phyloP scores from a whole-genome alignment of 1,140 invertebrate genomes.

The Caenorhabditis briggsae region DNA sequence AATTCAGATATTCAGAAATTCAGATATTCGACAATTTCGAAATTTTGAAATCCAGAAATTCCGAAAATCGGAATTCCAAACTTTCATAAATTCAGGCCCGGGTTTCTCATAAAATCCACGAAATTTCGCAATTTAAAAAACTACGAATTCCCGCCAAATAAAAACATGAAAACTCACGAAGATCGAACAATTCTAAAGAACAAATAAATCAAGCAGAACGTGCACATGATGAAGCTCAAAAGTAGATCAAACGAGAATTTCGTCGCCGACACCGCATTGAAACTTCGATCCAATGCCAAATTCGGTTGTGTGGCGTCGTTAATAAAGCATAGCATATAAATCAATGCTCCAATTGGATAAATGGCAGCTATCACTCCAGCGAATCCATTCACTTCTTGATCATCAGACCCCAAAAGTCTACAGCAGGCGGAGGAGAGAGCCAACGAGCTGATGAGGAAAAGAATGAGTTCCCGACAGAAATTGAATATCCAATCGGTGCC shows the following conservation, averaged over 20 bases:
- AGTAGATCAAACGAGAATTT: slow-evolving; percentile 57
- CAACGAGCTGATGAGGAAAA: slow-evolving; percentile 57
- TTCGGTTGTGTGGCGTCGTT: slow-evolving; percentile 53
- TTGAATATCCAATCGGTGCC: slow-evolving; percentile 61
- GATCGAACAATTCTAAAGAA: slow-evolving; percentile 52
- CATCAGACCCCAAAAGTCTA: slow-evolving; percentile 33
- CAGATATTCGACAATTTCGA: too few species aligned
- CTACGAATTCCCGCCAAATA: not conserved
- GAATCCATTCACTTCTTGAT: slow-evolving; percentile 43
- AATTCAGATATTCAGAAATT: too few species aligned
- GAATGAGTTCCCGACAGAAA: slow-evolving; percentile 63
- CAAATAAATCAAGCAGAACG: slow-evolving; percentile 50
- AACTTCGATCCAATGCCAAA: slow-evolving; percentile 40
- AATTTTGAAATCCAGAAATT: too few species aligned
- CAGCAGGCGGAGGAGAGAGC: slow-evolving; percentile 61
- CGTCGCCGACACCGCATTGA: slow-evolving; percentile 47
- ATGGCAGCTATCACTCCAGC: slow-evolving; percentile 58
- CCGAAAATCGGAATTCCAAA: too few species aligned
- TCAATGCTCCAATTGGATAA: slow-evolving; percentile 60
- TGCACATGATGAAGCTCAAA: slow-evolving; percentile 62
- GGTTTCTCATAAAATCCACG: not conserved
- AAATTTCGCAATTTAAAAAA: not conserved
- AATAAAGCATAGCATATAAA: slow-evolving; percentile 62
- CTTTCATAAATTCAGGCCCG: too few species aligned
- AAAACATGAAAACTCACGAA: slow-evolving; percentile 20